Percentiles rank a stretch among this genome's conserved stretches.
Conservation (phyloP, 1,140 invertebrate species). For the Probaryconus sp. region DNA sequence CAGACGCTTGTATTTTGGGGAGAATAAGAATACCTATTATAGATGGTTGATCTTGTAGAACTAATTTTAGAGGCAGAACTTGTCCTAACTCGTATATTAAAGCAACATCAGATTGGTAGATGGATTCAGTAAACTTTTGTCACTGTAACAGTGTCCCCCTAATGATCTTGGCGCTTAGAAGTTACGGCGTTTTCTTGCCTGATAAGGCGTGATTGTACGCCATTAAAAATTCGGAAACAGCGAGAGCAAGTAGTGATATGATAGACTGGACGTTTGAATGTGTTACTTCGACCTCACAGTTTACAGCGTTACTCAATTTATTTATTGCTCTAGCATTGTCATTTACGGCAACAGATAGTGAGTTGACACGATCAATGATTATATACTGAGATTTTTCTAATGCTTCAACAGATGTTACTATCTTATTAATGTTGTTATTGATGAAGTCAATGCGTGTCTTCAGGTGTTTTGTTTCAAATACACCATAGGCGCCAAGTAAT, state of each 20-base stretch:
- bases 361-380: neutral
- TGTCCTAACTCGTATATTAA: neutral
- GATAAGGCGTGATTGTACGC: neutral
- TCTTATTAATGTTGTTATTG: neutral
- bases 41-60: too few species aligned
- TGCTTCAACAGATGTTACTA: neutral
- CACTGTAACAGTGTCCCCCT: neutral
- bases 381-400: neutral
- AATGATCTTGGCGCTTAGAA: neutral
- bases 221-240: neutral
- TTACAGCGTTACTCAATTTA: neutral
- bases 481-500: neutral
- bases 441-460: neutral
- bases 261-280: neutral
- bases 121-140: neutral
- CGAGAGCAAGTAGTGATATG: neutral
- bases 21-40: too few species aligned
- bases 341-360: neutral
- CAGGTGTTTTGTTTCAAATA: neutral
- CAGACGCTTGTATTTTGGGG: too few species aligned
- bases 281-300: neutral
- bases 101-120: neutral
- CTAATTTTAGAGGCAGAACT: neutral
- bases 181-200: neutral
- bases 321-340: neutral